Evolutionary conservation across 1,140 invertebrate species (phyloP), one percentile per base, ranked within the genome.

Genomic region (Acromyrmex charruanus): DNA sequence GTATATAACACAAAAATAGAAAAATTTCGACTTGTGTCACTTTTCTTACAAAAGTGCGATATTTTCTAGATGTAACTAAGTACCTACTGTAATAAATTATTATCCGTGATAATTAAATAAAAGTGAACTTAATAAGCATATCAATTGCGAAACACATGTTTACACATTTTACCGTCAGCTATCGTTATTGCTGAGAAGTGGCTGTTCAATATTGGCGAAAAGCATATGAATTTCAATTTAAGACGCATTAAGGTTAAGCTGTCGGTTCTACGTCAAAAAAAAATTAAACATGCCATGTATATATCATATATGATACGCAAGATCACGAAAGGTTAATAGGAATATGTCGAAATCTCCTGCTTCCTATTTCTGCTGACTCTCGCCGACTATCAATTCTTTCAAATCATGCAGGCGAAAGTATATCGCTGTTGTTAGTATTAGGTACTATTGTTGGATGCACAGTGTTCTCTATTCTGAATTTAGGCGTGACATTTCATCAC

Each of bases 201-300:
- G 18, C 69, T 63, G 53, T 59, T 44, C 39, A 53, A 49, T 82
- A 10, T 44, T 12, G n/a, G 39, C 21, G 3, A 21, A 49, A 84
- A 84, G 68, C 25, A 25, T 84, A 75, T 61, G 12, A 75, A 75
- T 84, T 75, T 84, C 80, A 84, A 75, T 75, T 75, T 61, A 61
- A 63, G 25, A 49, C 80, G 44, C 39, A 75, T 72, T 82, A 61
- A 21, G 44, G 58, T 21, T 35, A 75, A 61, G 44, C 72, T 63
- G 69, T 63, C 55, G 55, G 68, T 49, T 49, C 55, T 21, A 51
- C 55, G n/a, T 72, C n/a, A 6, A 6, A n/a, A 63, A 74, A 75
- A 75, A 75, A 75, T 61, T 51, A 51, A 84, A 75, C 39, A 51
- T 16, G 68, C 58, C 25, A 61, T 75, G 69, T 75, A 7, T 44